Evolutionary conservation across 2,888 invertebrate genomes (phyloP).

Genomic region (Xylophagus ater): DNA sequence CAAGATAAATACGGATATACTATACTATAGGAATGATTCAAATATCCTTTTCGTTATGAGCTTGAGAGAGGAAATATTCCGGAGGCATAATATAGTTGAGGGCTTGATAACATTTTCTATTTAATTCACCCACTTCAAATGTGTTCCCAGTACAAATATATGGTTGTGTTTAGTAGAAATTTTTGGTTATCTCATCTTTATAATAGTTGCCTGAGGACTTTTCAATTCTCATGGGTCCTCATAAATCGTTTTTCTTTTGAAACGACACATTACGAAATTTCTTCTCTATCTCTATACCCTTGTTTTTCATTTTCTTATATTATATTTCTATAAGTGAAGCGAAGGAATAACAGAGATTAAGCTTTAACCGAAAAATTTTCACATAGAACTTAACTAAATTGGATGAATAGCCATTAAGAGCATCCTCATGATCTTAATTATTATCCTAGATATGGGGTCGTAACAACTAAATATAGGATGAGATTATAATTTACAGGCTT

Average conservation of each 20-base stretch:
- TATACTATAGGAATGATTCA: conserved; percentile 5
- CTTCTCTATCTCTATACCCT: no score
- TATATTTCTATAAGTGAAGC: no score
- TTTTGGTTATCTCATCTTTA: conserved; percentile 8
- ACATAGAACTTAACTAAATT: no score
- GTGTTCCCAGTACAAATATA: conserved; percentile 5
- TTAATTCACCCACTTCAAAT: conserved; percentile 2
- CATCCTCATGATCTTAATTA: conserved; percentile 4
- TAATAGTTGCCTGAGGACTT: conserved; percentile 11
- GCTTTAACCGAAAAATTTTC: no score
- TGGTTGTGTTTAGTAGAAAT: conserved; percentile 7
- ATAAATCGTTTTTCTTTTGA: conserved; percentile 10
- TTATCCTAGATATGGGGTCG: no score
- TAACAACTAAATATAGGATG: no score
- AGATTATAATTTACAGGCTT: no score
- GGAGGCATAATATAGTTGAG: background rate
- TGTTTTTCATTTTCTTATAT: no score
- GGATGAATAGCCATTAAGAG: conserved; percentile 2
- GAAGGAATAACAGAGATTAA: no score
- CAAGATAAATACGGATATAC: conserved; percentile 9
- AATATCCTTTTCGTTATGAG: conserved; percentile 5
- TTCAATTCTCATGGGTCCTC: conserved; percentile 3
- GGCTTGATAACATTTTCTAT: conserved; percentile 6
- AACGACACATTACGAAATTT: no score
- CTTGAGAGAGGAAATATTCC: conserved; percentile 5